These are phyloP conservation scores for Cynaeus angustus DNA, from an alignment of 2,888 invertebrate species.

Conservation along the genomic window DNA sequence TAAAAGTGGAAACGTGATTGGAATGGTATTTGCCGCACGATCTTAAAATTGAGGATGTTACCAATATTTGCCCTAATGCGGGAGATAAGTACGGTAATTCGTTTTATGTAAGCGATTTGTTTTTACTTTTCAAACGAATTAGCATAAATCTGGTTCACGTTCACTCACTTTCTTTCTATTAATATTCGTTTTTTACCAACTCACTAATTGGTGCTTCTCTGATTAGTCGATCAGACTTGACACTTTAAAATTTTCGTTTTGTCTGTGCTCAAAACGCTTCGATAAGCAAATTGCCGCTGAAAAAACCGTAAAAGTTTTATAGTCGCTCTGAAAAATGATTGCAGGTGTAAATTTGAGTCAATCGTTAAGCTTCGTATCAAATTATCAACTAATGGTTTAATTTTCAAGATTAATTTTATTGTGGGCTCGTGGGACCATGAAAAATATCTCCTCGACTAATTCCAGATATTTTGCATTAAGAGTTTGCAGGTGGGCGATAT, in stretches of 20 bases:
- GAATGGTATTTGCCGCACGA: conserved; percentile 21
- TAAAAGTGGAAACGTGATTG: conserved; percentile 39
- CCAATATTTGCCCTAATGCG: neutral
- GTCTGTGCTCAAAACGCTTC: too few relatives aligned
- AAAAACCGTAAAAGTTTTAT: conserved; percentile 58
- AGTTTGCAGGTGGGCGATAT: conserved; percentile 59
- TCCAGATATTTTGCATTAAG: conserved; percentile 45
- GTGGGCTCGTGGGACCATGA: conserved; percentile 29
- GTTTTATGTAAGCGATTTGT: conserved; percentile 24
- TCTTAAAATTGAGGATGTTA: conserved; percentile 21
- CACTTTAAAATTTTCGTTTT: too few relatives aligned
- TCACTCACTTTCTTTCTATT: conserved; percentile 41
- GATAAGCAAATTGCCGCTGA: conserved; percentile 40
- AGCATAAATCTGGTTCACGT: conserved; percentile 41
- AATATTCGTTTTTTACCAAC: conserved; percentile 32
- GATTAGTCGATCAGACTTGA: too few relatives aligned
- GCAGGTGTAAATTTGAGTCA: conserved; percentile 55
- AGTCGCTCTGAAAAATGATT: conserved; percentile 49
- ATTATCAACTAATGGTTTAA: conserved; percentile 51
- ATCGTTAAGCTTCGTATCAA: conserved; percentile 42
- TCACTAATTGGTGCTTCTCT: too few relatives aligned
- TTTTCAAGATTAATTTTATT: conserved; percentile 53
- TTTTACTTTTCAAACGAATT: conserved; percentile 26
- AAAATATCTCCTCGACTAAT: conserved; percentile 34
- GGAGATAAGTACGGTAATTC: conserved; percentile 15